Conservation (phyloP, 2,113 vertebrate species). For the Argyrosomus japonicus region DNA sequence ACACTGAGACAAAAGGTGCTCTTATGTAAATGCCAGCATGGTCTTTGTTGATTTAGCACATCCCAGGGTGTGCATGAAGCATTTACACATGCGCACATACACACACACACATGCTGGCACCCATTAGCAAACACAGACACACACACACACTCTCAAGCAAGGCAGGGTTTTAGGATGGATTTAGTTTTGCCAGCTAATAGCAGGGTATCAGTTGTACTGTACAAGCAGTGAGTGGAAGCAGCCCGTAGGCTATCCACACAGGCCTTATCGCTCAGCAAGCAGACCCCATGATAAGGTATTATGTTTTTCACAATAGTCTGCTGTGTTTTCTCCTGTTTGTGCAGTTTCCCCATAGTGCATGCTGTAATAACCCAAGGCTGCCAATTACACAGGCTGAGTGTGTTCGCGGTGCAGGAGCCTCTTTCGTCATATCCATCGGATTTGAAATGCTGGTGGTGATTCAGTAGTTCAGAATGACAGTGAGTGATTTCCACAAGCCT, state of each 20-base stretch:
- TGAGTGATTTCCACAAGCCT: slow-evolving; percentile 48
- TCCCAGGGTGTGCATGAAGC: slow-evolving; percentile 38
- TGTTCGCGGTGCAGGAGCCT: slow-evolving; percentile 55
- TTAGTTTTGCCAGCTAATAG: slow-evolving; percentile 72
- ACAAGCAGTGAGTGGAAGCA: slow-evolving; percentile 58
- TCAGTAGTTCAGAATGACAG: slow-evolving; percentile 24
- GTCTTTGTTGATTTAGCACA: slow-evolving; percentile 60
- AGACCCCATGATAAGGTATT: slow-evolving; percentile 71
- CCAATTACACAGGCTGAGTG: slow-evolving; percentile 56
- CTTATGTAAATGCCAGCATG: slow-evolving; percentile 66
- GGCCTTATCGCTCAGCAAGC: slow-evolving; percentile 73
- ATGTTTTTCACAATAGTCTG: slow-evolving; percentile 70
- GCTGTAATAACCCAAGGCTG: slow-evolving; percentile 65
- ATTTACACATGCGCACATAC: slow-evolving; percentile 24
- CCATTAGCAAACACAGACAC: slow-evolving; percentile 23
- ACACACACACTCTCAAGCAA: neutral
- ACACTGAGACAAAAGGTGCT: slow-evolving; percentile 58
- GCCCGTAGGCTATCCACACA: slow-evolving; percentile 66
- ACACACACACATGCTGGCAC: neutral
- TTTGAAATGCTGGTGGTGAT: slow-evolving; percentile 42
- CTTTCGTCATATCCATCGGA: slow-evolving; percentile 37
- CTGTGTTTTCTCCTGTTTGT: slow-evolving; percentile 69
- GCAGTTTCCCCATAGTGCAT: slow-evolving; percentile 58
- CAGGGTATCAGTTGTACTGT: slow-evolving; percentile 62
- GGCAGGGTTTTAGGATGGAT: slow-evolving; percentile 63